Conservation (phyloP, 2,888 invertebrate genomes). For the Pristionchus arcanus region DNA sequence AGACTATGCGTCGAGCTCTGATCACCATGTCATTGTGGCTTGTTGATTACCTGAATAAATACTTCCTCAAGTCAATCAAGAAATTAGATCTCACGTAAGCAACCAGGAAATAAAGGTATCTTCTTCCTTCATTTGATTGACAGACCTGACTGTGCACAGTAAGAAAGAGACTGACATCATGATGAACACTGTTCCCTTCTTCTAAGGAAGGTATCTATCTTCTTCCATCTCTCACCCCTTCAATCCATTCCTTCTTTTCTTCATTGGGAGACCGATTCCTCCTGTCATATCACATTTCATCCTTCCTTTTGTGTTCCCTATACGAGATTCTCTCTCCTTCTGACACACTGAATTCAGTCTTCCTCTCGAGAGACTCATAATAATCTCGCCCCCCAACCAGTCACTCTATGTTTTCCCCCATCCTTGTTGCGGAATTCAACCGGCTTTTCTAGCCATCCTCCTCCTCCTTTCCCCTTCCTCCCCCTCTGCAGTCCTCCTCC, state of each 20-base stretch:
- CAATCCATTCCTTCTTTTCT: not conserved
- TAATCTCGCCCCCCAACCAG: conserved; percentile 33
- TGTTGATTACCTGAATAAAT: not conserved
- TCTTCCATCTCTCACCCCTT: not conserved
- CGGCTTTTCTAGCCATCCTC: conserved; percentile 20
- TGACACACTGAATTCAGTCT: conserved; percentile 24
- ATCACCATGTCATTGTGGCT: not conserved
- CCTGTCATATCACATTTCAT: conserved; percentile 46
- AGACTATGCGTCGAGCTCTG: not conserved
- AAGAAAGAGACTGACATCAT: not conserved
- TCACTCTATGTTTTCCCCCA: not conserved
- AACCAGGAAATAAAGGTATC: not conserved
- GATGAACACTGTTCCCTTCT: not conserved
- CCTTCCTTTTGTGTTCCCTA: conserved; percentile 31
- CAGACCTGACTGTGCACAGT: not conserved
- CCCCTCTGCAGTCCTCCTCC: not conserved
- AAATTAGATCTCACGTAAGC: not conserved
- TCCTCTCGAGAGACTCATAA: conserved; percentile 48
- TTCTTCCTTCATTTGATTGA: not conserved
- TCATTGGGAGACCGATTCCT: not conserved
- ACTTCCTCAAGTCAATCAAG: not conserved
- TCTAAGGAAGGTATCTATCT: not conserved
- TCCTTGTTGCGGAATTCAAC: not conserved
- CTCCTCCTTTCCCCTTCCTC: not conserved
- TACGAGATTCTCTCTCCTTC: not conserved